Evolutionary conservation across 2,113 vertebrate species (phyloP).

Genomic region (human): DNA sequence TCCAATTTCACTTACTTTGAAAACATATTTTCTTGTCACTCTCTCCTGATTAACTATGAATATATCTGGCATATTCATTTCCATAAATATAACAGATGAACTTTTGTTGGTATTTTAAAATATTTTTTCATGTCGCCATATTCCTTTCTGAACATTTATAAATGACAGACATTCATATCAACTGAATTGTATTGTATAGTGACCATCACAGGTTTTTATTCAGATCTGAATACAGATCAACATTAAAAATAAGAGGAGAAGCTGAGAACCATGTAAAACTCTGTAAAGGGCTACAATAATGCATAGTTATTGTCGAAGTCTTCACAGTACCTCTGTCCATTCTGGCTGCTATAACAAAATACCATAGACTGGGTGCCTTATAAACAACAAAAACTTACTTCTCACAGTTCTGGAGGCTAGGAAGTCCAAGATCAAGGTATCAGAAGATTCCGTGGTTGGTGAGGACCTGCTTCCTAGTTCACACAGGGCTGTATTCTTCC

Average conservation of each 20-base stretch:
- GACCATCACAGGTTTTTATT: neutral
- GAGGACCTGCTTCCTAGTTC: neutral
- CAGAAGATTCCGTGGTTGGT: neutral
- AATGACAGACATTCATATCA: neutral
- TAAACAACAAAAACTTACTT: neutral
- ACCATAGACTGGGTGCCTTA: neutral
- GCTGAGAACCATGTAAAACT: neutral
- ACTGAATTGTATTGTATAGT: neutral
- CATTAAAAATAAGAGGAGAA: neutral
- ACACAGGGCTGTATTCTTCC: neutral
- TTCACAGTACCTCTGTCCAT: neutral
- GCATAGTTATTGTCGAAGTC: neutral
- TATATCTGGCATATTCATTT: conserved; percentile 43
- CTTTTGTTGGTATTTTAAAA: neutral
- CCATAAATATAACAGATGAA: conserved; percentile 44
- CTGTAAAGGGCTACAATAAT: neutral
- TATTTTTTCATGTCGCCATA: neutral
- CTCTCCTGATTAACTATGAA: conserved; percentile 46
- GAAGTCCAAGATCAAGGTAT: neutral
- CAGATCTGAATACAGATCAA: neutral
- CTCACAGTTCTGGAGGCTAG: neutral
- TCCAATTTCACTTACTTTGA: conserved; percentile 47
- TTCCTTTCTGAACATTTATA: neutral
- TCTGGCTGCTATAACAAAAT: neutral
- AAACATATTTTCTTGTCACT: conserved; percentile 54